These are phyloP conservation scores for Nannoperca obscura DNA, from an alignment of 2,797 vertebrate species.

Conservation along the genomic window DNA sequence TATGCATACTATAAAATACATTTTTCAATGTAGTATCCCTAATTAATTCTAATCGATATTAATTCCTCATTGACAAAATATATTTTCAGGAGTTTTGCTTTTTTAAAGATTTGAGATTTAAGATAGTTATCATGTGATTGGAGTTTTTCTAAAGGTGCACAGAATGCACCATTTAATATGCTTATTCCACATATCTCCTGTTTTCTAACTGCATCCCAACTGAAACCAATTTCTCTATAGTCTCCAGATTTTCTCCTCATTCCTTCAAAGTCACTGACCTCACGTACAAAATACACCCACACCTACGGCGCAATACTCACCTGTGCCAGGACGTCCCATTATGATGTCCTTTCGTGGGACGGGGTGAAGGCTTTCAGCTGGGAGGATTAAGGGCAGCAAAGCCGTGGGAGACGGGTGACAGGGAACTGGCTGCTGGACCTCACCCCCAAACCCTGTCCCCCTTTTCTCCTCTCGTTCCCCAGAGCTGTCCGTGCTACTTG, in stretches of 20 bases:
- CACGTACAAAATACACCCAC: conserved; percentile 32
- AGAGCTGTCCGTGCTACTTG: conserved; percentile 67
- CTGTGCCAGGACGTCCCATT: conserved; percentile 95
- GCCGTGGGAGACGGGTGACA: conserved; percentile 95
- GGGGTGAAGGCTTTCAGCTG: conserved; percentile 90
- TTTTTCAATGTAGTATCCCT: conserved; percentile 4
- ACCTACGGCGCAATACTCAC: conserved; percentile 79
- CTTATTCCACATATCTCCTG: not conserved
- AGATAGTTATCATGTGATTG: not conserved
- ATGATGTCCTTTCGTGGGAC: conserved; percentile 94
- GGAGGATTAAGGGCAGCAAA: conserved; percentile 92
- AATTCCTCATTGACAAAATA: not conserved
- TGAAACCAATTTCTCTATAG: not conserved
- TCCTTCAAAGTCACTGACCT: conserved; percentile 1
- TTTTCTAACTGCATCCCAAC: conserved; percentile 1
- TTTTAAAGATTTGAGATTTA: not conserved
- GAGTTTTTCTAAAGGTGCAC: not conserved
- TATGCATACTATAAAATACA: not conserved
- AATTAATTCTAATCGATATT: conserved; percentile 13
- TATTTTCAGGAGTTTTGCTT: not conserved
- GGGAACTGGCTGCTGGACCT: conserved; percentile 92
- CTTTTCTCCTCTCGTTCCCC: conserved; percentile 68
- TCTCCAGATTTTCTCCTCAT: not conserved
- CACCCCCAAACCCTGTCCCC: conserved; percentile 78
- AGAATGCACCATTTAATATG: not conserved